phyloP scores from a whole-genome alignment of 1,140 invertebrate genomes.

The Mycetomoellerius zeteki region DNA sequence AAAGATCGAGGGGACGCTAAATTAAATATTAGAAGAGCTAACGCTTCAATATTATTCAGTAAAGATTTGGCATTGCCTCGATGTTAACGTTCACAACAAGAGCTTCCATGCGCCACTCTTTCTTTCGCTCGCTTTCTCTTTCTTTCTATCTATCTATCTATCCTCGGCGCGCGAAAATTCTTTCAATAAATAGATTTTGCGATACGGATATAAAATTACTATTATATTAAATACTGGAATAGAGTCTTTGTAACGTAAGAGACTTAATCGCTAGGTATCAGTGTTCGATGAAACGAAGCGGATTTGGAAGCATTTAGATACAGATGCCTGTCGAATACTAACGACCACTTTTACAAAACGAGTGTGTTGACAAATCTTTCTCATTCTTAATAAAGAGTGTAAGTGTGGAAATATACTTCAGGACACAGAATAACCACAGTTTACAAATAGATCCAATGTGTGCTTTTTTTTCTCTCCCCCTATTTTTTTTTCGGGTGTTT shows the following conservation, averaged over 20 bases:
- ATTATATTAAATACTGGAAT: conserved; percentile 77
- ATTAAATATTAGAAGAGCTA: conserved; percentile 66
- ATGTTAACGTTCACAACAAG: conserved; percentile 64
- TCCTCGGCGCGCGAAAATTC: conserved; percentile 67
- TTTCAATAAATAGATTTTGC: conserved; percentile 72
- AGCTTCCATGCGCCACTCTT: conserved; percentile 59
- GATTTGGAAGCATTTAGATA: conserved; percentile 73
- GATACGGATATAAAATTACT: conserved; percentile 77
- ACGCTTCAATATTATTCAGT: conserved; percentile 61
- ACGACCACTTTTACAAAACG: conserved; percentile 73
- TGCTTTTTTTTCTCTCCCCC: conserved; percentile 45
- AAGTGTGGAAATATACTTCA: conserved; percentile 53
- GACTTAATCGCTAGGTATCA: conserved; percentile 72
- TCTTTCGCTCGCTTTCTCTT: conserved; percentile 2
- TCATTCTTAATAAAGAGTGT: conserved; percentile 53
- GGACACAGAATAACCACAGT: conserved; percentile 61
- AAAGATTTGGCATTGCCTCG: conserved; percentile 65
- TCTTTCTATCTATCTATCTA: conserved; percentile 29
- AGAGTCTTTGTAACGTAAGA: conserved; percentile 74
- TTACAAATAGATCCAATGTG: conserved; percentile 61
- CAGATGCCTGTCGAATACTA: conserved; percentile 69
- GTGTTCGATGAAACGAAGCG: conserved; percentile 75
- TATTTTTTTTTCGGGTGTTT: conserved; percentile 39
- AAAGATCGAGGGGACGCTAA: conserved; percentile 64
- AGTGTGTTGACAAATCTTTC: conserved; percentile 50